Evolutionary conservation across 2,113 vertebrate species (phyloP).

Genomic region (Merops nubicus): DNA sequence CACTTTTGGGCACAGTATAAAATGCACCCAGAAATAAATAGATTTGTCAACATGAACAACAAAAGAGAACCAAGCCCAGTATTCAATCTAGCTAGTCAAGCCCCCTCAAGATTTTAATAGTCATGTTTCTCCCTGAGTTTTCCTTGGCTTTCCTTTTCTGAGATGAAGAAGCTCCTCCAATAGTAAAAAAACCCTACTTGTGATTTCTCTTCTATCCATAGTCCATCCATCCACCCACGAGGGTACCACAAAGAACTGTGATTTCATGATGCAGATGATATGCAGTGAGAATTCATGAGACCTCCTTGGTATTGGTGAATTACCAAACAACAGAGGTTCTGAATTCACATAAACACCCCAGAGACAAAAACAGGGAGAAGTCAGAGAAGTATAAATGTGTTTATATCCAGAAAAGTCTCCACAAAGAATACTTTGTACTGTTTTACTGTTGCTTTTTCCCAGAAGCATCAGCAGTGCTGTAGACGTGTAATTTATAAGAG

Average conservation of each 20-base stretch:
- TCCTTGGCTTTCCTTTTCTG: not conserved
- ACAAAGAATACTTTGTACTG: not conserved
- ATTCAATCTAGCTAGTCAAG: not conserved
- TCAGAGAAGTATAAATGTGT: not conserved
- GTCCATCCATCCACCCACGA: not conserved
- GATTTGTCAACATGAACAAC: conserved; percentile 9
- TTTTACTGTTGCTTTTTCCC: not conserved
- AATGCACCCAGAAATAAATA: not conserved
- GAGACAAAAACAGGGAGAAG: not conserved
- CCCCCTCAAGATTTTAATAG: not conserved
- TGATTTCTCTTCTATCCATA: not conserved
- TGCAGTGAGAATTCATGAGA: not conserved
- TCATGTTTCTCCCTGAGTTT: not conserved
- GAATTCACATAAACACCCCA: not conserved
- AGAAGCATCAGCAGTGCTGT: conserved; percentile 19
- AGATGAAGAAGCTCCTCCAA: not conserved
- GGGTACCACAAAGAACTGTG: not conserved
- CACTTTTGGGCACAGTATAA: not conserved
- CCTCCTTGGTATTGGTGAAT: not conserved
- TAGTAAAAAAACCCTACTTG: not conserved
- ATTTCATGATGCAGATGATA: not conserved
- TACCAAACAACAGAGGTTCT: not conserved
- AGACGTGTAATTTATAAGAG: not conserved
- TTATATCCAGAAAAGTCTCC: not conserved
- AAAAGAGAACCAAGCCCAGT: not conserved